Percentiles rank a stretch among this genome's conserved stretches.
Evolutionary conservation across 2,113 vertebrate genomes (phyloP).

Genomic region (Platysteira castanea): DNA sequence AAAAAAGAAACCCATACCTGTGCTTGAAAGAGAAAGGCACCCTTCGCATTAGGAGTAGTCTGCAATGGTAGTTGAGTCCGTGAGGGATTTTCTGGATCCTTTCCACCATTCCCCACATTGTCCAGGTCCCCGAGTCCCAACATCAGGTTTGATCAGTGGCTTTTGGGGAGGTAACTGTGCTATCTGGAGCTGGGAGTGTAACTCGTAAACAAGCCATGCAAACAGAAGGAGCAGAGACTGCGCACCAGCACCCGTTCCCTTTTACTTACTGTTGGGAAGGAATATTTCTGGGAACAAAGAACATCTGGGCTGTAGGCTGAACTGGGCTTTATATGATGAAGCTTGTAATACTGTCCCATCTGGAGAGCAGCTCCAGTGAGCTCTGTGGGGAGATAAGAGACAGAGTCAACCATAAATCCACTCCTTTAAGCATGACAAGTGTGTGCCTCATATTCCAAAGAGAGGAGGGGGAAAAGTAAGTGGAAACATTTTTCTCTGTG

Average conservation of each 20-base stretch:
- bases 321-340: conserved; percentile 47
- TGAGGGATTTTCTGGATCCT: neutral
- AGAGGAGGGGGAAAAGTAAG: conserved; percentile 61
- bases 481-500: conserved; percentile 63
- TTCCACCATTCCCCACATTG: neutral
- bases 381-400: conserved; percentile 62
- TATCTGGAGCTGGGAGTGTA: neutral
- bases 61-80: neutral
- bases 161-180: neutral
- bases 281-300: conserved; percentile 66
- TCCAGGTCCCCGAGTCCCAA: neutral
- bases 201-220: neutral
- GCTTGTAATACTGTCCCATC: conserved; percentile 63
- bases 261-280: conserved; percentile 29
- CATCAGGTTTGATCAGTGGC: neutral
- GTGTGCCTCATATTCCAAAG: conserved; percentile 62
- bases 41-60: neutral
- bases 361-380: conserved; percentile 64
- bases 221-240: neutral
- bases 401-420: conserved; percentile 66
- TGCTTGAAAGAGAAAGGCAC: neutral
- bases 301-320: conserved; percentile 60
- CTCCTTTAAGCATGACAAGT: conserved; percentile 65
- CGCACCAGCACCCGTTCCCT: neutral
- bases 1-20: neutral